These are phyloP conservation scores for Marmota monax DNA, from an alignment of 2,113 vertebrate genomes.

Conservation along the genomic window DNA sequence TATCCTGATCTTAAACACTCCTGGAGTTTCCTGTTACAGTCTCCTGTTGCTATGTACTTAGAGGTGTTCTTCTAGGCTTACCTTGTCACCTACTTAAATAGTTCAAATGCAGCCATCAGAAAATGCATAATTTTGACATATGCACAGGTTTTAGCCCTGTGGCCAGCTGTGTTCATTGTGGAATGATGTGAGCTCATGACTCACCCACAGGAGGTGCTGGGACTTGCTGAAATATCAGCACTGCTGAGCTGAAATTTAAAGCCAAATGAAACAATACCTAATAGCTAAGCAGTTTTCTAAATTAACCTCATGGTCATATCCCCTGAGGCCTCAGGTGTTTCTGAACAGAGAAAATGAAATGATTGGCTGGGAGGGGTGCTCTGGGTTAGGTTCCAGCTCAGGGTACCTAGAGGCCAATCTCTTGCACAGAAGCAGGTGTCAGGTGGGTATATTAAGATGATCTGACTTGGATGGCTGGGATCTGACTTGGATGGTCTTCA, in stretches of 20 bases:
- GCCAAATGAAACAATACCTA: background rate
- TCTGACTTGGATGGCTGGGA: too few relatives aligned
- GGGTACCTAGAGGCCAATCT: background rate
- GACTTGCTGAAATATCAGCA: background rate
- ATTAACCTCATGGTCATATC: background rate
- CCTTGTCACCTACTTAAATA: conserved; percentile 28
- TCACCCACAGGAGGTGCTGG: background rate
- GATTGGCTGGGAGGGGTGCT: too few relatives aligned
- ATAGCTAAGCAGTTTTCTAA: background rate
- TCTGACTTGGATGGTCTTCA: too few relatives aligned
- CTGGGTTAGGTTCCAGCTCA: background rate
- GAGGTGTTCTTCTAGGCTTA: background rate
- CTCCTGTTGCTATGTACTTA: background rate
- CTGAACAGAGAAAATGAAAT: background rate
- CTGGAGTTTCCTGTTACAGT: background rate
- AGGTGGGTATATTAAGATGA: background rate
- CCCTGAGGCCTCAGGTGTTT: background rate
- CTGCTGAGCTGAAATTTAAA: background rate
- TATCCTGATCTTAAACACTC: background rate
- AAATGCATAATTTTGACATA: too few relatives aligned
- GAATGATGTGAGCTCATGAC: background rate
- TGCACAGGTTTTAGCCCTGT: too few relatives aligned
- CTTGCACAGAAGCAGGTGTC: background rate
- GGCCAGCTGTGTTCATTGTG: too few relatives aligned
- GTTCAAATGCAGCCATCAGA: background rate